Evolutionary conservation across 2,888 invertebrate genomes (phyloP).

Genomic region (Lasioglossum calceatum): DNA sequence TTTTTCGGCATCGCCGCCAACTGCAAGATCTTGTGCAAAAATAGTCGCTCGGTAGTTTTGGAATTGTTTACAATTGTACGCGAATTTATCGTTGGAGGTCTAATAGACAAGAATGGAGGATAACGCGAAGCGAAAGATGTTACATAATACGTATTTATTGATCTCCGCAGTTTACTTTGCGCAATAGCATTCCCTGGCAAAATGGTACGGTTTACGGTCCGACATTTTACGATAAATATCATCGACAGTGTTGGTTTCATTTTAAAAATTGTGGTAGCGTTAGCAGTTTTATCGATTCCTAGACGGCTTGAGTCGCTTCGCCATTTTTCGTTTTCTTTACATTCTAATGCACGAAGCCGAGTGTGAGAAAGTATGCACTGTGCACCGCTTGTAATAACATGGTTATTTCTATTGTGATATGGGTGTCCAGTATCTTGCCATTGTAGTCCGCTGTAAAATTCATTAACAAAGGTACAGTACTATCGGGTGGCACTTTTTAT

Average conservation of each 20-base stretch:
- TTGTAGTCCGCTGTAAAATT: conserved; percentile 13
- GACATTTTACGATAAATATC: conserved; percentile 7
- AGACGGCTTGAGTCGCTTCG: not conserved
- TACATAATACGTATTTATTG: conserved; percentile 14
- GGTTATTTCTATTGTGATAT: conserved; percentile 24
- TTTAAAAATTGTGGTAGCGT: not conserved
- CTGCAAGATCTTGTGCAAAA: not conserved
- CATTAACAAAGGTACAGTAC: conserved; percentile 28
- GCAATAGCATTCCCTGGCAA: conserved; percentile 13
- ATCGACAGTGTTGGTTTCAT: not conserved
- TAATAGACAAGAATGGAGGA: not conserved
- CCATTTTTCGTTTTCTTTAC: conserved; percentile 1
- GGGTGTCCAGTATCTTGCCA: conserved; percentile 38
- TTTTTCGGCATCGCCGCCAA: not conserved
- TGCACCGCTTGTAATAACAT: not conserved
- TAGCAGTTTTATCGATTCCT: not conserved
- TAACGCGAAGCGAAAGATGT: not conserved
- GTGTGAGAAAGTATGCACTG: not conserved
- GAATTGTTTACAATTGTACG: not conserved
- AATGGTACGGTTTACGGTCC: conserved; percentile 13
- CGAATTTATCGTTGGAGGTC: not conserved
- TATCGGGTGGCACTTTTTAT: conserved; percentile 5
- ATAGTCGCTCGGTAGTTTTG: not conserved
- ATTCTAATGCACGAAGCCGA: not conserved
- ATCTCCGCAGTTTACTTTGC: conserved; percentile 21